phyloP scores from a whole-genome alignment of 1,140 invertebrate genomes.

The Nephila pilipes region DNA sequence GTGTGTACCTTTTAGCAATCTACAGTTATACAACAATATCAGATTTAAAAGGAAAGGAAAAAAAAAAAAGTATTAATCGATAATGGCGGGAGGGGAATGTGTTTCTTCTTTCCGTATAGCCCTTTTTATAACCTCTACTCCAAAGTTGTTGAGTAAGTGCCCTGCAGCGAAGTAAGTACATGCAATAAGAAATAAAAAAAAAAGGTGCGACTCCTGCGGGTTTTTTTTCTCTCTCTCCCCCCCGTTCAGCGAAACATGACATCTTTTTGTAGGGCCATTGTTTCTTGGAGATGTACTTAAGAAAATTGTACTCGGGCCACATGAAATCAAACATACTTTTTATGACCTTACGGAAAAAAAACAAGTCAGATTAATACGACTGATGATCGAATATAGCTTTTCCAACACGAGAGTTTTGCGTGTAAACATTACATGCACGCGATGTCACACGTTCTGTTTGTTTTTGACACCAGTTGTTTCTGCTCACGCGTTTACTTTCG shows the following conservation, averaged over 20 bases:
- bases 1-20: not conserved
- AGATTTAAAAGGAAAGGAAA: not conserved
- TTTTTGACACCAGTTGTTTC: not conserved
- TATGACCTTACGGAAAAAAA: not conserved
- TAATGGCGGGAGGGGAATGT: not conserved
- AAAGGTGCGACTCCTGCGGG: not conserved
- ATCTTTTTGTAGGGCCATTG: constrained; percentile 48
- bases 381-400: constrained; percentile 51
- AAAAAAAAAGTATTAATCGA: not conserved
- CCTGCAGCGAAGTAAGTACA: constrained; percentile 51
- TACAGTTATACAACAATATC: not conserved
- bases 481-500: not conserved
- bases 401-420: not conserved
- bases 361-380: constrained; percentile 43
- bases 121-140: not conserved
- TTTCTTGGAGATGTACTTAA: constrained; percentile 11
- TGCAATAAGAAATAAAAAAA: too few species aligned
- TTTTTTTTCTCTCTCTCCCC: not conserved
- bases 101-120: not conserved
- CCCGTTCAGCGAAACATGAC: constrained; percentile 56
- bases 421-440: constrained; percentile 46
- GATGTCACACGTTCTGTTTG: constrained; percentile 27
- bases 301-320: constrained; percentile 15
- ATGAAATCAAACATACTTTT: constrained; percentile 55
- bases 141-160: not conserved